These are phyloP conservation scores for Malurus alboscapulatus DNA, from an alignment of 2,113 vertebrate species.

Conservation along the genomic window DNA sequence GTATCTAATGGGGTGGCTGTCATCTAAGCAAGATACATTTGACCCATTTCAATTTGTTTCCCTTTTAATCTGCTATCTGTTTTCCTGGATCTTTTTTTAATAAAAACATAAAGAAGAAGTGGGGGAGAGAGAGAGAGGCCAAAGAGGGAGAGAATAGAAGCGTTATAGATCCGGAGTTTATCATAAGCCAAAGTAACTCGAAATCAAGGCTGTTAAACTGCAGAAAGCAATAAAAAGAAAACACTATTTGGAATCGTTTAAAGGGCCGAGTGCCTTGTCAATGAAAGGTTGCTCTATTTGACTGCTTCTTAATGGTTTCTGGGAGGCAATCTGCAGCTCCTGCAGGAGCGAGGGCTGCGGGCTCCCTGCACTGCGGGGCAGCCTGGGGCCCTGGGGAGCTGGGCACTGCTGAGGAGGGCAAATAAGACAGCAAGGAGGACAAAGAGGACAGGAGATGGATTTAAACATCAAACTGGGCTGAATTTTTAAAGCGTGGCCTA, in stretches of 20 bases:
- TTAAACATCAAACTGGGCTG: not conserved
- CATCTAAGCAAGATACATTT: slow-evolving; percentile 58
- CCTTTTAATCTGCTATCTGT: slow-evolving; percentile 67
- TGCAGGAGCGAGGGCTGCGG: not conserved
- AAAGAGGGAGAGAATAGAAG: slow-evolving; percentile 24
- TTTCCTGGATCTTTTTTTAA: slow-evolving; percentile 32
- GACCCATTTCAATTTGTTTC: slow-evolving; percentile 70
- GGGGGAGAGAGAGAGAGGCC: not conserved
- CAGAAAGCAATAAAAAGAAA: slow-evolving; percentile 71
- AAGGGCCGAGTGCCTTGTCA: slow-evolving; percentile 58
- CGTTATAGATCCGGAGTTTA: slow-evolving; percentile 61
- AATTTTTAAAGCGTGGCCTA: not conserved
- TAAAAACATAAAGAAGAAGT: slow-evolving; percentile 57
- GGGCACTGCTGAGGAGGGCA: not conserved
- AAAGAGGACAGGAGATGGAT: not conserved
- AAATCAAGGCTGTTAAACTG: slow-evolving; percentile 60
- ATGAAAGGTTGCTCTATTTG: slow-evolving; percentile 53
- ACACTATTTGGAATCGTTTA: slow-evolving; percentile 67
- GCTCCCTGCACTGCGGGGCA: not conserved
- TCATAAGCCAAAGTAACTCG: slow-evolving; percentile 66
- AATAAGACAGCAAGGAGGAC: fast-evolving
- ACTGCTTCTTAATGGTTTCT: slow-evolving; percentile 40
- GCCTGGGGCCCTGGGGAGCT: not conserved
- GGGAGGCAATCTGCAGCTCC: slow-evolving; percentile 8
- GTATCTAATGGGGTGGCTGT: slow-evolving; percentile 65